Conservation (phyloP, 2,888 invertebrate species). For the Heliconius sara region DNA sequence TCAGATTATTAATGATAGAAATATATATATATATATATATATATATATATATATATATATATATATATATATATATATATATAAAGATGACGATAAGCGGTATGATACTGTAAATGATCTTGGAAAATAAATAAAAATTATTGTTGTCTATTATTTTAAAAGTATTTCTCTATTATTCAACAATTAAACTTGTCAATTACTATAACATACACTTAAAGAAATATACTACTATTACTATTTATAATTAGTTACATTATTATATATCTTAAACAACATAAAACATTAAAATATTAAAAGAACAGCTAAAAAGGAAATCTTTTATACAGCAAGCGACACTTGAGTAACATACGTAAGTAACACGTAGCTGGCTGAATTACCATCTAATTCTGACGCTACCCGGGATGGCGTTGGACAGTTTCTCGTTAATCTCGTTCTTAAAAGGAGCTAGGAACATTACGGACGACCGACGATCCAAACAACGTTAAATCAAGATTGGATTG, state of each 20-base stretch:
- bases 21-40: no score
- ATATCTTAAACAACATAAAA: not conserved
- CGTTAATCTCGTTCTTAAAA: conserved; percentile 49
- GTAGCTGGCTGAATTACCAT: conserved; percentile 37
- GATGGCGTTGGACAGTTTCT: conserved; percentile 45
- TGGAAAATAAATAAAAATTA: not conserved
- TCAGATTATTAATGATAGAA: no score
- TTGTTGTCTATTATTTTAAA: not conserved
- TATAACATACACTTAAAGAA: not conserved
- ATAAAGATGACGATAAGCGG: not conserved
- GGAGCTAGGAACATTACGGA: conserved; percentile 40
- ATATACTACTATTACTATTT: no score
- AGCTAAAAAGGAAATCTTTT: not conserved
- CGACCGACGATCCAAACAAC: conserved; percentile 45
- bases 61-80: no score
- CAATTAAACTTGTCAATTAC: no score
- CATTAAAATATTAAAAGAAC: not conserved
- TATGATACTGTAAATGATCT: not conserved
- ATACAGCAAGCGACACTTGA: conserved; percentile 10
- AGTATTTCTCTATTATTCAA: not conserved
- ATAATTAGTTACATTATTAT: no score
- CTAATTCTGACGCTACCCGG: conserved; percentile 41
- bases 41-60: no score
- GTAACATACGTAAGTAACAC: conserved; percentile 36
- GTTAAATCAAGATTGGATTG: conserved; percentile 50